A percentile compares a stretch with the other conserved stretches of the same genome.
Evolutionary conservation across 1,140 invertebrate species (phyloP).

Genomic region (Propsilocerus akamusi): DNA sequence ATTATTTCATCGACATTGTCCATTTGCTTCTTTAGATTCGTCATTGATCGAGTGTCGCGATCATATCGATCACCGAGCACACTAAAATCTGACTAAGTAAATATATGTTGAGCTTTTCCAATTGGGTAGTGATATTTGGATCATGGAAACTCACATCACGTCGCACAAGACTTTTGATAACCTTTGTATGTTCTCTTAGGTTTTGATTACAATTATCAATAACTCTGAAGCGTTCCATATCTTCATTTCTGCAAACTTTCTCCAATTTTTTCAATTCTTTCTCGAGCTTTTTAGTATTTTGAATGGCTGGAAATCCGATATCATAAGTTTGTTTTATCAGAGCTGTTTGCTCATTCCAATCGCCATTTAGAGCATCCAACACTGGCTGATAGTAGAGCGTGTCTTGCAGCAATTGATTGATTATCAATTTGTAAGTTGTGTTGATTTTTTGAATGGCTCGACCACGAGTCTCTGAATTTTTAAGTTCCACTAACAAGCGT

Average conservation of each 20-base stretch:
- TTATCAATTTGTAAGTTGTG: conserved; percentile 18
- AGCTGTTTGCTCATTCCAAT: conserved; percentile 20
- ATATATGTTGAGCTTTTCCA: background rate
- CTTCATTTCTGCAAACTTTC: background rate
- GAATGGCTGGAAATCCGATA: conserved; percentile 18
- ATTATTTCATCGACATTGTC: conserved; percentile 17
- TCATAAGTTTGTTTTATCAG: conserved; percentile 21
- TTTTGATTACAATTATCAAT: background rate
- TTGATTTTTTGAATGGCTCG: conserved; percentile 21
- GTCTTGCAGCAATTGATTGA: conserved; percentile 18
- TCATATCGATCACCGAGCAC: conserved; percentile 5
- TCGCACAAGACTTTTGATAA: background rate
- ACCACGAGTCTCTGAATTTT: conserved; percentile 19
- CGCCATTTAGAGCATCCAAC: conserved; percentile 14
- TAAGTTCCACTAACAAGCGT: conserved; percentile 16
- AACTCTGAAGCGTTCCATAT: background rate
- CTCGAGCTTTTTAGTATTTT: conserved; percentile 16
- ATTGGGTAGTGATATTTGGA: background rate
- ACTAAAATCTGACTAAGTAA: background rate
- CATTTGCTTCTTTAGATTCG: conserved; percentile 14
- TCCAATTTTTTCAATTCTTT: conserved; percentile 6
- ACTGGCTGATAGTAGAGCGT: conserved; percentile 21
- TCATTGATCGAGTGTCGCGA: conserved; percentile 18
- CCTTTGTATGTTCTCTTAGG: background rate
- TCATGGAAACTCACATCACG: background rate